These are phyloP conservation scores for Cerceris ruficornis DNA, from an alignment of 2,888 invertebrate genomes.

Conservation along the genomic window DNA sequence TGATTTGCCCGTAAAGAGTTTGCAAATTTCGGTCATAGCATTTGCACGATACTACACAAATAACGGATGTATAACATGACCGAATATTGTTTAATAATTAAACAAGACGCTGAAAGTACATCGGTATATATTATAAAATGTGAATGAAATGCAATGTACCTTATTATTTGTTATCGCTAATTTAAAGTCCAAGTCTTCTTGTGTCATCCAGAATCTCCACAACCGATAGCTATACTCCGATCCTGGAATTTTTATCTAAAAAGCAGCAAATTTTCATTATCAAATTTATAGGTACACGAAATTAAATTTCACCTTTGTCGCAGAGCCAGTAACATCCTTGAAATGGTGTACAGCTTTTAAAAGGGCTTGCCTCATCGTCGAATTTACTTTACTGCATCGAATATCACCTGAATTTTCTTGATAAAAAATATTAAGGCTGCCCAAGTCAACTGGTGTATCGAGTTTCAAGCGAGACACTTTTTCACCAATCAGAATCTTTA, in stretches of 20 bases:
- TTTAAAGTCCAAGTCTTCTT: constrained; percentile 86
- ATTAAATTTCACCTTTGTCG: constrained; percentile 71
- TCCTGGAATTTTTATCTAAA: constrained; percentile 79
- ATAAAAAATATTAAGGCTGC: constrained; percentile 89
- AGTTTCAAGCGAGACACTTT: constrained; percentile 84
- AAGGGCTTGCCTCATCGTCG: constrained; percentile 86
- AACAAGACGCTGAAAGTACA: background rate
- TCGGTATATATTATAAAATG: background rate
- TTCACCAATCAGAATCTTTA: constrained; percentile 86
- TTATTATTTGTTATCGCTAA: constrained; percentile 86
- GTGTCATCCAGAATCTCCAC: constrained; percentile 90
- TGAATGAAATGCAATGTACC: constrained; percentile 64
- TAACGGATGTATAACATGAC: background rate
- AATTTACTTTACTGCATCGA: constrained; percentile 87
- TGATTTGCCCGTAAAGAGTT: constrained; percentile 84
- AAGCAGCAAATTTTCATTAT: constrained; percentile 6
- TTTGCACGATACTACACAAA: constrained; percentile 70
- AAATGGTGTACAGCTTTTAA: constrained; percentile 82
- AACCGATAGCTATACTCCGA: constrained; percentile 85
- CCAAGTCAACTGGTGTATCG: constrained; percentile 85
- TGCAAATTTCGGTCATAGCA: constrained; percentile 77
- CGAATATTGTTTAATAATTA: background rate
- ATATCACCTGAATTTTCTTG: constrained; percentile 89
- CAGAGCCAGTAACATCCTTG: constrained; percentile 76
- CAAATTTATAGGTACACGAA: background rate